These are phyloP conservation scores for Nasonia longicornis DNA, from an alignment of 1,140 invertebrate species.

Conservation along the genomic window DNA sequence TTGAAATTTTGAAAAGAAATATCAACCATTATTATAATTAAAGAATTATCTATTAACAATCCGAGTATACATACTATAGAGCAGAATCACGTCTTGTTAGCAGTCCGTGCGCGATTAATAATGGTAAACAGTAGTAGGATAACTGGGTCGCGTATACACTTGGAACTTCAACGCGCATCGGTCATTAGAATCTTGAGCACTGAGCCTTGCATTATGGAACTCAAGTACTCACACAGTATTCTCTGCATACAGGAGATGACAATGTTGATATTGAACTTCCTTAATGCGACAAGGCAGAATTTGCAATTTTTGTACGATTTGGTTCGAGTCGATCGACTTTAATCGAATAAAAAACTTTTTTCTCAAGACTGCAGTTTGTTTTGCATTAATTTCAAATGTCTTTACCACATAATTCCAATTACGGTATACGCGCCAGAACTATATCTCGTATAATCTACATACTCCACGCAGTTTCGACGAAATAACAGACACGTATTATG, in stretches of 20 bases:
- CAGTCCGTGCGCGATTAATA: constrained; percentile 8
- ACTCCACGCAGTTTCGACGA: no score
- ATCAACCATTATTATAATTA: no score
- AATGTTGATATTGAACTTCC: constrained; percentile 12
- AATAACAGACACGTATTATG: no score
- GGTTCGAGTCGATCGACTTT: neutral
- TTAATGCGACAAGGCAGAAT: neutral
- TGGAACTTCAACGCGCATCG: constrained; percentile 5
- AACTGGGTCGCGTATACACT: constrained; percentile 23
- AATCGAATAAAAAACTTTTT: neutral
- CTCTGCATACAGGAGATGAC: neutral
- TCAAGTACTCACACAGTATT: constrained; percentile 29
- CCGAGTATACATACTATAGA: neutral
- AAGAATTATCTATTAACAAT: neutral
- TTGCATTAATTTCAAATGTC: no score
- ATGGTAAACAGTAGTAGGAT: constrained; percentile 16
- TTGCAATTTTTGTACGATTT: neutral
- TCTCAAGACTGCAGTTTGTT: no score
- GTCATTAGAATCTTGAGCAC: constrained; percentile 31
- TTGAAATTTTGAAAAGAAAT: no score
- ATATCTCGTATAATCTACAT: neutral
- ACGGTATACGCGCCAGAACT: no score
- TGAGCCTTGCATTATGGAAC: constrained; percentile 13
- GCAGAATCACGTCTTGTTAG: neutral
- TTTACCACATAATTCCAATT: neutral